These are phyloP conservation scores for Tenebrosternarchus preto DNA, from an alignment of 2,113 vertebrate genomes.

Conservation along the genomic window DNA sequence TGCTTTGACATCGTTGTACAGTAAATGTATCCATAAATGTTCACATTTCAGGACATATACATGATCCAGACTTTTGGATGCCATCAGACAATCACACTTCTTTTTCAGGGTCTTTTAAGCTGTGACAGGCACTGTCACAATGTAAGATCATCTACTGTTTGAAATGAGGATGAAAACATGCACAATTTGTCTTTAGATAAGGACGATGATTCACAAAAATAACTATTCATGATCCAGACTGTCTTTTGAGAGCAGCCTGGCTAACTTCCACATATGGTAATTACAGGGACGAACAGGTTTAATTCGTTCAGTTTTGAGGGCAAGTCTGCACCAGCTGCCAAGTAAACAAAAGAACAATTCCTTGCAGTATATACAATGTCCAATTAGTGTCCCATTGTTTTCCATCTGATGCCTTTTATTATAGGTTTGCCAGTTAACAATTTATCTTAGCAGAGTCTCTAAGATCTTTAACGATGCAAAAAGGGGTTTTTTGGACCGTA, in stretches of 20 bases:
- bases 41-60: too few species aligned
- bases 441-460: not conserved
- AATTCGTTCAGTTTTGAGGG: slow-evolving; percentile 1
- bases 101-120: too few species aligned
- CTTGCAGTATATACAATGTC: not conserved
- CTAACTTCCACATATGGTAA: not conserved
- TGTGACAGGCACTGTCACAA: not conserved
- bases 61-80: too few species aligned
- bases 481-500: not conserved
- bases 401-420: not conserved
- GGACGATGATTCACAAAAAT: slow-evolving; percentile 16
- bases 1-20: too few species aligned
- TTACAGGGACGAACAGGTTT: not conserved
- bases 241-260: not conserved
- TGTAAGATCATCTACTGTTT: not conserved
- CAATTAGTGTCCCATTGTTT: not conserved
- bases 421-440: not conserved
- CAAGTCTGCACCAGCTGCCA: not conserved
- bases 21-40: too few species aligned
- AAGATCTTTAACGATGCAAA: not conserved
- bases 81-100: too few species aligned
- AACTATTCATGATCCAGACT: slow-evolving; percentile 14
- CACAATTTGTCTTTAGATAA: slow-evolving; percentile 1
- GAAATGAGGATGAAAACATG: not conserved
- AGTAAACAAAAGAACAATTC: not conserved